Evolutionary conservation across 2,888 invertebrate genomes (phyloP), one percentile per base, ranked within the genome.

Genomic region (Apantesis nais): DNA sequence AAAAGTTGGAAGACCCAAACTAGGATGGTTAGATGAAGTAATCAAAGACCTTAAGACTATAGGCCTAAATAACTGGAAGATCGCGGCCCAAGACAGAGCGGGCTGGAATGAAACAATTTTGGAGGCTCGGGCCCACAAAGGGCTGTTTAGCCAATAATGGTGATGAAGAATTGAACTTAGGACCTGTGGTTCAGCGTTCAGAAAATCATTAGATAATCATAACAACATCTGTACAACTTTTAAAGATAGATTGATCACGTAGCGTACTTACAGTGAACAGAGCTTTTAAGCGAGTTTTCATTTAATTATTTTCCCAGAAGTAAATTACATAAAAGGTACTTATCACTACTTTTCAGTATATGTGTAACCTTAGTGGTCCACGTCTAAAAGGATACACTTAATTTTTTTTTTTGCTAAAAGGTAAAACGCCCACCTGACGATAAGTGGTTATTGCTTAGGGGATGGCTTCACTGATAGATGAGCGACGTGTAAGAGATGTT

Each of bases 401-500:
- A 80, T 75, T 77, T 78, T 78, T 71, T 75, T 80, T 77, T 78
- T 72, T 74, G 75, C 77, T 78, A 74, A 81, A 73, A 78, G 75
- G 81, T 76, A 77, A 77, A 79, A 81, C 71, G 72, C 78, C 78
- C 77, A 82, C 76, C 81, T 81, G 75, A 74, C 75, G 78, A 69
- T 80, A 81, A 82, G 83, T 82, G 81, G 75, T 73, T 77, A 74
- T 73, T 78, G 61, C 29, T 22, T 44, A 71, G 61, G 73, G 60
- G 4, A 1, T 9, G 16, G n/a, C 4, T 25, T n/a, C 52, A 69
- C 37, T 31, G 60, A n/a, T 31, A 74, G 71, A 68, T 78, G 61
- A 67, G 69, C 73, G 63, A 66, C 44, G 1, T 62, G 62, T 64
- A 68, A 75, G 67, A 72, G 52, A 70, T 62, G 19, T 29, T 9